Evolutionary conservation across 2,888 invertebrate species (phyloP).

Genomic region (Muschampia plurimacula): DNA sequence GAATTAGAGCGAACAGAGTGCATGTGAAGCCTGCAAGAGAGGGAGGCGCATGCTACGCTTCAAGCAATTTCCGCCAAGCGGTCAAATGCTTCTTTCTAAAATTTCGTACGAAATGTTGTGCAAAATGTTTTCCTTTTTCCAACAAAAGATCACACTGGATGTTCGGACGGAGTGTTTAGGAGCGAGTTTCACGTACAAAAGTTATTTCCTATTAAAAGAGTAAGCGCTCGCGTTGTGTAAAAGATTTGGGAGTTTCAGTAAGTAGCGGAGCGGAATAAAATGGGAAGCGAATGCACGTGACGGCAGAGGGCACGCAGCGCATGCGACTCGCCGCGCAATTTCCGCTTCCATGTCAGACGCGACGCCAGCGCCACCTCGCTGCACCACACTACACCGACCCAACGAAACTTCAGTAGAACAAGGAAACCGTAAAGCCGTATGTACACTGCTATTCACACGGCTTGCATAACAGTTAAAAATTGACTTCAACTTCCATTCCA

Average conservation of each 20-base stretch:
- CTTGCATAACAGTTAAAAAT: background rate
- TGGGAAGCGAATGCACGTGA: slow-evolving; percentile 73
- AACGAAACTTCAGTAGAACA: slow-evolving; percentile 37
- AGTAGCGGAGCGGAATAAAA: slow-evolving; percentile 70
- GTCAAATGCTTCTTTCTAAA: slow-evolving; percentile 34
- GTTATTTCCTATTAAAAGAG: slow-evolving; percentile 34
- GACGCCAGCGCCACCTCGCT: slow-evolving; percentile 58
- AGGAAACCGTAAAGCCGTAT: slow-evolving; percentile 31
- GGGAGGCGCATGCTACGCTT: slow-evolving; percentile 21
- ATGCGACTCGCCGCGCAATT: slow-evolving; percentile 81
- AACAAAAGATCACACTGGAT: slow-evolving; percentile 24
- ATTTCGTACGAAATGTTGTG: slow-evolving; percentile 24
- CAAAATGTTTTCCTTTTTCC: slow-evolving; percentile 14
- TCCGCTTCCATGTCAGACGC: slow-evolving; percentile 79
- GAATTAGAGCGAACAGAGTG: slow-evolving; percentile 20
- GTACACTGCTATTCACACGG: background rate
- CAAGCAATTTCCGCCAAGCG: slow-evolving; percentile 33
- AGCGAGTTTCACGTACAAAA: slow-evolving; percentile 32
- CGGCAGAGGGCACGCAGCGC: slow-evolving; percentile 57
- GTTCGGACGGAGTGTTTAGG: slow-evolving; percentile 17
- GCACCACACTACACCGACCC: background rate
- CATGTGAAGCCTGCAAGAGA: slow-evolving; percentile 24
- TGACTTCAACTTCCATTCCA: too few species aligned
- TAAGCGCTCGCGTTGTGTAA: slow-evolving; percentile 33
- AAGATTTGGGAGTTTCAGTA: slow-evolving; percentile 55